These are phyloP conservation scores for Pharmacophagus antenor DNA, from an alignment of 2,888 invertebrate genomes.

Conservation along the genomic window DNA sequence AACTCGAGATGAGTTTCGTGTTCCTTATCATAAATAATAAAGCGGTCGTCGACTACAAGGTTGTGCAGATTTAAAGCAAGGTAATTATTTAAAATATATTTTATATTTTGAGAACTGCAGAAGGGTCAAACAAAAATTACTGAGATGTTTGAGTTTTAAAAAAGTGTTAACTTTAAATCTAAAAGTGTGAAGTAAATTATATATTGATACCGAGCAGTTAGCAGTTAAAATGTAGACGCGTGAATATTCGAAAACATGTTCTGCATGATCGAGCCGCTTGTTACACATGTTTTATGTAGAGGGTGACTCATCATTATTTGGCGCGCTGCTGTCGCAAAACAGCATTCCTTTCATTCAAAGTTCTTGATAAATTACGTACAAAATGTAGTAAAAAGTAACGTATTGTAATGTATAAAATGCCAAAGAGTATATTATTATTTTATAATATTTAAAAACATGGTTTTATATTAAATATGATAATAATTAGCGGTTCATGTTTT, in stretches of 20 bases:
- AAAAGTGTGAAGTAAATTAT: not conserved
- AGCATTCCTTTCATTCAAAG: conserved; percentile 42
- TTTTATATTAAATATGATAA: conserved; percentile 60
- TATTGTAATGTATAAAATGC: conserved; percentile 33
- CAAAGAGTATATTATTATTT: conserved; percentile 33
- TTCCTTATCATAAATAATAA: conserved; percentile 82
- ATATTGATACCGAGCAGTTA: conserved; percentile 21
- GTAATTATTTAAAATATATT: conserved; percentile 74
- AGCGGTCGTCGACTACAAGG: conserved; percentile 79
- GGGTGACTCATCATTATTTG: conserved; percentile 51
- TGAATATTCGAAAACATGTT: conserved; percentile 38
- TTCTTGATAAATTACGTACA: conserved; percentile 39
- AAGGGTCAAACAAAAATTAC: not conserved
- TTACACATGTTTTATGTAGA: conserved; percentile 47
- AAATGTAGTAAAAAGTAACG: conserved; percentile 20
- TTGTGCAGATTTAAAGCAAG: conserved; percentile 78
- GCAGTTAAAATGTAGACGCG: conserved; percentile 30
- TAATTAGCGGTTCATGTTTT: conserved; percentile 67
- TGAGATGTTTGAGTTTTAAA: not conserved
- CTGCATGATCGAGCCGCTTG: conserved; percentile 45
- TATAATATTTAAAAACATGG: conserved; percentile 35
- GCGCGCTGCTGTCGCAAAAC: conserved; percentile 39
- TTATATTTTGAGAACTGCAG: conserved; percentile 61
- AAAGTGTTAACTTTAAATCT: not conserved
- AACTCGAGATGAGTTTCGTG: conserved; percentile 82